A percentile compares a stretch with the other conserved stretches of the same genome.
These are phyloP conservation scores for Timandra comae DNA, from an alignment of 2,888 invertebrate genomes.

Conservation along the genomic window DNA sequence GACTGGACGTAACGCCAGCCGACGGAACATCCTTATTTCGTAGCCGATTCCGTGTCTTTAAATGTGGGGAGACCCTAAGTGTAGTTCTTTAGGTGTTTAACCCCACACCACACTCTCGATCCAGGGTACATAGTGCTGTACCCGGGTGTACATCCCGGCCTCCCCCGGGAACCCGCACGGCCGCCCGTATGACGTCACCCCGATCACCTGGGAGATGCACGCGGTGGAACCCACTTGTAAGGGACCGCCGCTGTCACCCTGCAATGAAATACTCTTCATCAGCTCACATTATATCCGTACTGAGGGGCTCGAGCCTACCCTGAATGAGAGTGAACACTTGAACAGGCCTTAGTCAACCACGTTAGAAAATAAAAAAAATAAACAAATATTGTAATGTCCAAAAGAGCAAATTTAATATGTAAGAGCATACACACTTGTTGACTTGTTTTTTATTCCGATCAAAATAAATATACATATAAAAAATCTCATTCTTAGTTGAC, in stretches of 20 bases:
- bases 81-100: no score
- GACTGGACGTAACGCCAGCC: no score
- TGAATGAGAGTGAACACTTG: no score
- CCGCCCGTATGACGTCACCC: not conserved
- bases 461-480: not conserved
- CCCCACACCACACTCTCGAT: constrained; percentile 16
- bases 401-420: no score
- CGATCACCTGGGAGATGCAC: not conserved
- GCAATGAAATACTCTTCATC: not conserved
- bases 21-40: no score
- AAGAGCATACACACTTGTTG: no score
- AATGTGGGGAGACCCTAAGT: no score
- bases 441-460: no score
- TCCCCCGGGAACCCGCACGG: not conserved
- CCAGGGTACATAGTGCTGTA: constrained; percentile 11
- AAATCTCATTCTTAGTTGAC: not conserved
- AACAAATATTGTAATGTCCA: no score
- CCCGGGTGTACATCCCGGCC: constrained; percentile 12
- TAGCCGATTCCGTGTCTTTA: no score
- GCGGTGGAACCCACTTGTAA: not conserved
- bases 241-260: not conserved
- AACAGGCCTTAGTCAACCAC: no score
- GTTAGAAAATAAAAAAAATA: not conserved
- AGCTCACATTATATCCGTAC: not conserved
- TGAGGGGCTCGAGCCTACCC: no score